A percentile compares a stretch with the other conserved stretches of the same genome.
phyloP scores from a whole-genome alignment of 2,797 vertebrate genomes.

The Falco columbarius region DNA sequence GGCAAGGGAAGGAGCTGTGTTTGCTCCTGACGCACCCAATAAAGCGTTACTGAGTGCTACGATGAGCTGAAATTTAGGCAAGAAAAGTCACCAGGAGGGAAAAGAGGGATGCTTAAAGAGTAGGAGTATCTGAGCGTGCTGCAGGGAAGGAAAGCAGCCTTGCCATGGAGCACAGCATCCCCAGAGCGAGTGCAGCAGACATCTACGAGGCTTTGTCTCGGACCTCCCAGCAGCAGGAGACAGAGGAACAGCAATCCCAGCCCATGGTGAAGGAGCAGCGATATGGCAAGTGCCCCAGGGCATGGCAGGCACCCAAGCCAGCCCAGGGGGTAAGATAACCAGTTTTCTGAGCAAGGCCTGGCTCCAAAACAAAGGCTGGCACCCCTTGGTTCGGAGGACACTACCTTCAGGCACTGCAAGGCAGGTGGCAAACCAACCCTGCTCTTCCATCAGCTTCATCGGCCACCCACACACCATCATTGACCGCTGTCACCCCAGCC shows the following conservation, averaged over 20 bases:
- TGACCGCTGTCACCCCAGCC: neutral
- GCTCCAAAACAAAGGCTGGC: neutral
- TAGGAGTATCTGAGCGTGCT: neutral
- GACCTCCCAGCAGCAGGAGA: neutral
- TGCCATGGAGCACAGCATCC: neutral
- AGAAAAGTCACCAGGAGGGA: neutral
- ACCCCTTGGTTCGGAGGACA: neutral
- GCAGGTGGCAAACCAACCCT: neutral
- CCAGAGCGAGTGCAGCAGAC: neutral
- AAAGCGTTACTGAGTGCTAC: neutral
- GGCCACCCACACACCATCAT: neutral
- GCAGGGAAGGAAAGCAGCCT: neutral
- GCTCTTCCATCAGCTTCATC: neutral
- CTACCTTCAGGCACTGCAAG: neutral
- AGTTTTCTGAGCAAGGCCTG: neutral
- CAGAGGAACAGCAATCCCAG: neutral
- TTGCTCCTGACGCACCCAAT: neutral
- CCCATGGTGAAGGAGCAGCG: neutral
- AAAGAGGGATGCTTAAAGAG: neutral
- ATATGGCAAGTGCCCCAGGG: fast-evolving
- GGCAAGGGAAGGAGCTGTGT: neutral
- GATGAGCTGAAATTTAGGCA: neutral
- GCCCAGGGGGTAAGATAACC: neutral
- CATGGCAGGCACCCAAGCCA: fast-evolving
- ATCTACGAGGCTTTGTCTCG: neutral